Evolutionary conservation across 2,888 invertebrate genomes (phyloP).

Genomic region (Baronia brevicornis): DNA sequence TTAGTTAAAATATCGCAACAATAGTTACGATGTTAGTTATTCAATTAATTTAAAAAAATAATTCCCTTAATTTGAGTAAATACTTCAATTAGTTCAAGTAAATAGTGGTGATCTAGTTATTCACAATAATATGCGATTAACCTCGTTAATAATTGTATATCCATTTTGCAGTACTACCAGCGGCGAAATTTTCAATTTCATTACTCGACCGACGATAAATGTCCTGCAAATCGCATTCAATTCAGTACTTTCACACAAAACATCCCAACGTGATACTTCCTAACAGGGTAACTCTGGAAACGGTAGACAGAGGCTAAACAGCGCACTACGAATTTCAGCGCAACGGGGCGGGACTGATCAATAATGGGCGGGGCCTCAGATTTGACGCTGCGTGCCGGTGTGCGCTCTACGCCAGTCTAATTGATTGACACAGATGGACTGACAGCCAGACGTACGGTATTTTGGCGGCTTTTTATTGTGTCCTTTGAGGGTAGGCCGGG

Average conservation of each 20-base stretch:
- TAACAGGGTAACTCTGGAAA: constrained; percentile 23
- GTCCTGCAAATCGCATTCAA: constrained; percentile 8
- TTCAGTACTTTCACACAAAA: constrained; percentile 3
- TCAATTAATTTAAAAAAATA: too few species aligned
- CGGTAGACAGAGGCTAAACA: constrained; percentile 29
- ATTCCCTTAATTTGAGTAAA: too few species aligned
- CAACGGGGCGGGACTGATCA: constrained; percentile 56
- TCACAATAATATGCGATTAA: too few species aligned
- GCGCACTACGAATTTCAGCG: constrained; percentile 42
- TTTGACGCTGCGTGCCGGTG: constrained; percentile 56
- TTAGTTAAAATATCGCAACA: too few species aligned
- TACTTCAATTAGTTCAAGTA: too few species aligned
- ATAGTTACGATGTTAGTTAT: too few species aligned
- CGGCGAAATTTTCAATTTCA: constrained; percentile 1
- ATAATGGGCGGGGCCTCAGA: constrained; percentile 55
- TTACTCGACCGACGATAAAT: constrained; percentile 6
- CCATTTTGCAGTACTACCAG: background rate
- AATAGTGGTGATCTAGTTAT: too few species aligned
- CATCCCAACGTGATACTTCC: constrained; percentile 17
- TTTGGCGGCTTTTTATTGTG: constrained; percentile 59
- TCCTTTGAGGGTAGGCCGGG: constrained; percentile 31
- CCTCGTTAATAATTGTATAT: too few species aligned
- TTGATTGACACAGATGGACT: constrained; percentile 69
- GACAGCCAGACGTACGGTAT: constrained; percentile 53
- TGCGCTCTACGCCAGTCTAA: constrained; percentile 49